Percentiles rank a stretch among this genome's conserved stretches.
Evolutionary conservation across 2,113 vertebrate genomes (phyloP).

Genomic region (Arizona elegans): DNA sequence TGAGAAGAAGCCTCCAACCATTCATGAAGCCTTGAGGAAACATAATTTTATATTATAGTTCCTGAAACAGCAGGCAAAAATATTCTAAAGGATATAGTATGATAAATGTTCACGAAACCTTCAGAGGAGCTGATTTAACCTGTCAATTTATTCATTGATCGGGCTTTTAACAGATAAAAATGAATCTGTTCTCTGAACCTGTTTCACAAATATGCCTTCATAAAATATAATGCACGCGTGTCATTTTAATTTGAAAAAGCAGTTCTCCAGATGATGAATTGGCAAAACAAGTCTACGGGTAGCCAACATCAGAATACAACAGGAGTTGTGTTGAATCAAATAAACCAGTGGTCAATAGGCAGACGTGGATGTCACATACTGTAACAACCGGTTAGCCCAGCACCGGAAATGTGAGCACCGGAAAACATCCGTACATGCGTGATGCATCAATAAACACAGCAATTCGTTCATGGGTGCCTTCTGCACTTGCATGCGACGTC

Average conservation of each 20-base stretch:
- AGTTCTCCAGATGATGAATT: neutral
- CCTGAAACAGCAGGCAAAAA: slow-evolving; percentile 1
- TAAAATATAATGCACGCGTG: neutral
- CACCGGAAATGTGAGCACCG: no score
- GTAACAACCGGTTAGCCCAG: no score
- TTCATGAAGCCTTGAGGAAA: neutral
- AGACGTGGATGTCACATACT: no score
- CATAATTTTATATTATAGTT: slow-evolving; percentile 1
- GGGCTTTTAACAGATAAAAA: slow-evolving; percentile 16
- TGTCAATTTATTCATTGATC: slow-evolving; percentile 15
- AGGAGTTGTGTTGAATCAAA: neutral
- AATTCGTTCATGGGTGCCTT: no score
- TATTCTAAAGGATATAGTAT: neutral
- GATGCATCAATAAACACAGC: no score
- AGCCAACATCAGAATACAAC: neutral
- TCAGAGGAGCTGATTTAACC: neutral
- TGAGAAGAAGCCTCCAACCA: neutral
- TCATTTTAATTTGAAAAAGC: neutral
- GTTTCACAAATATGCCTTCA: neutral
- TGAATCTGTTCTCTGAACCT: neutral
- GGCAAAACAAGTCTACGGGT: neutral
- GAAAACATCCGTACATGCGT: no score
- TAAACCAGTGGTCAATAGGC: neutral
- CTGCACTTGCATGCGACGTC: no score
- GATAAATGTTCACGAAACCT: slow-evolving; percentile 4